phyloP scores from a whole-genome alignment of 2,113 vertebrate genomes.

The Phyllostomus discolor region DNA sequence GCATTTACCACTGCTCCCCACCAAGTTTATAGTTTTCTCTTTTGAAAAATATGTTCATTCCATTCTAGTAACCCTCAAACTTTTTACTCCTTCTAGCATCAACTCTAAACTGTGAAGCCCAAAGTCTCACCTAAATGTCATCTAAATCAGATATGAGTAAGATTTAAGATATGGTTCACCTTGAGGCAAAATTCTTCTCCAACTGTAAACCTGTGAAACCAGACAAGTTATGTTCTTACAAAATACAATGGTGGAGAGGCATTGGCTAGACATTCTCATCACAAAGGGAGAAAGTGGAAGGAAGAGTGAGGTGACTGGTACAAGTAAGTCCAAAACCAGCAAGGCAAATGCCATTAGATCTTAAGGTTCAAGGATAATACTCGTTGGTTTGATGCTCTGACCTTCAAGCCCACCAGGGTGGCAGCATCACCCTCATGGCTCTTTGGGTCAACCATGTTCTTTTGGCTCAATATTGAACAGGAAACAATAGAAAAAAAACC shows the following conservation, averaged over 20 bases:
- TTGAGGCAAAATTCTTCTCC: not conserved
- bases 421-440: not conserved
- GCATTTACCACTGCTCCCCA: not conserved
- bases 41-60: not conserved
- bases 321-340: not conserved
- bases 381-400: not conserved
- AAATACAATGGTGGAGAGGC: not conserved
- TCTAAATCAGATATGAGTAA: not conserved
- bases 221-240: not conserved
- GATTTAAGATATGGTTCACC: not conserved
- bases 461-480: not conserved
- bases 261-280: not conserved
- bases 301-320: not conserved
- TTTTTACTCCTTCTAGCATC: not conserved
- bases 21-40: not conserved
- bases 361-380: not conserved
- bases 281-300: not conserved
- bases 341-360: not conserved
- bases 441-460: not conserved
- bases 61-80: not conserved
- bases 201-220: not conserved
- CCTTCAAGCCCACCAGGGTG: not conserved
- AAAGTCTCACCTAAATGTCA: not conserved
- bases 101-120: not conserved
- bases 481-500: not conserved